A percentile compares a stretch with the other conserved stretches of the same genome.
These are phyloP conservation scores for Bellardia bayeri DNA, from an alignment of 2,888 invertebrate genomes.

Conservation along the genomic window DNA sequence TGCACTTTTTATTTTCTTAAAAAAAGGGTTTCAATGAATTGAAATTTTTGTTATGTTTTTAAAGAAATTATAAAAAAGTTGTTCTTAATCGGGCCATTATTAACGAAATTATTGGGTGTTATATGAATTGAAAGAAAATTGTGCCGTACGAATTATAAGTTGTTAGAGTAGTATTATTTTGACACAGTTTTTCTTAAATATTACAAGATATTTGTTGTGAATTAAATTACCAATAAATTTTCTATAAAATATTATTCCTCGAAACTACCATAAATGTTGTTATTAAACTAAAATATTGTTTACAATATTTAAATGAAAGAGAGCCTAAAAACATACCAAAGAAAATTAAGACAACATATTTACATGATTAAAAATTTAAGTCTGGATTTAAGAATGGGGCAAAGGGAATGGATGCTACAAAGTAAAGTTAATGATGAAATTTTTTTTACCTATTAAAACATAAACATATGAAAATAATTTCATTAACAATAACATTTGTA, in stretches of 20 bases:
- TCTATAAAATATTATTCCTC: background rate
- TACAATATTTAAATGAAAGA: conserved; percentile 24
- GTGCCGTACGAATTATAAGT: too few relatives aligned
- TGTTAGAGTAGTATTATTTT: too few relatives aligned
- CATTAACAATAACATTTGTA: too few relatives aligned
- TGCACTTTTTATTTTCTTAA: too few relatives aligned
- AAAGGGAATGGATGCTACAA: background rate
- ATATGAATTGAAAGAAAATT: too few relatives aligned
- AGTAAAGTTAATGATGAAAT: too few relatives aligned
- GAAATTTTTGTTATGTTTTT: too few relatives aligned
- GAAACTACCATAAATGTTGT: background rate
- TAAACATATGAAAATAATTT: background rate
- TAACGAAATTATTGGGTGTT: too few relatives aligned
- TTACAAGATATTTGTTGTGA: background rate
- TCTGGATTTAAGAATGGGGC: background rate
- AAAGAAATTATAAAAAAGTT: too few relatives aligned
- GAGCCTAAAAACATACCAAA: conserved; percentile 1
- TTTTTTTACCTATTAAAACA: background rate
- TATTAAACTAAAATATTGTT: conserved; percentile 1
- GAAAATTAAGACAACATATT: conserved; percentile 19
- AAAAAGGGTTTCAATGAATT: too few relatives aligned
- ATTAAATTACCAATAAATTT: conserved; percentile 17
- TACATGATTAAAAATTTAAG: conserved; percentile 33
- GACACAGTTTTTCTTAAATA: background rate
- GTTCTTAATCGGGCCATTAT: too few relatives aligned